A percentile compares a stretch with the other conserved stretches of the same genome.
Evolutionary conservation across 2,888 invertebrate species (phyloP).

Genomic region (Globia sparganii): DNA sequence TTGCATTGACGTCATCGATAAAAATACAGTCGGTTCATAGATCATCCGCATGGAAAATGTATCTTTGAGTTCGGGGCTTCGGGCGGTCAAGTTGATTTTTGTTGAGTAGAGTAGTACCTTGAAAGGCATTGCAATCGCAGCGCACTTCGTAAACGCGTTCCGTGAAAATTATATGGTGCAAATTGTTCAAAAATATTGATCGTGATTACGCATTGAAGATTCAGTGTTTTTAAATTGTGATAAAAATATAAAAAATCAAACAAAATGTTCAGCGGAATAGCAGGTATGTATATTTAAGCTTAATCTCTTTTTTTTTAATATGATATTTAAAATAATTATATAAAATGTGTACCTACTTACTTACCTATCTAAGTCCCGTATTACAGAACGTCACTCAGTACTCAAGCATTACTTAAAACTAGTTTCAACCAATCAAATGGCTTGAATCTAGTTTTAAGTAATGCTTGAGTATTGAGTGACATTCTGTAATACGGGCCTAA

Average conservation of each 20-base stretch:
- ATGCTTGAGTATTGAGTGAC: too few species aligned
- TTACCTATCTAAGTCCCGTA: too few species aligned
- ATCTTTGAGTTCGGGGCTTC: conserved; percentile 66
- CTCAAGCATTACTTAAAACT: too few species aligned
- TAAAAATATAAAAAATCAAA: conserved; percentile 53
- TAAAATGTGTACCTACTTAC: too few species aligned
- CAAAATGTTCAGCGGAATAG: conserved; percentile 89
- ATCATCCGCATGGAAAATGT: conserved; percentile 70
- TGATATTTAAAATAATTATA: too few species aligned
- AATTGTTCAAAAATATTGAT: conserved; percentile 57
- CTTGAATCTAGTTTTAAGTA: too few species aligned
- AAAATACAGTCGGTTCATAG: conserved; percentile 81
- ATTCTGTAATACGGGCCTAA: too few species aligned
- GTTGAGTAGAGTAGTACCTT: conserved; percentile 71
- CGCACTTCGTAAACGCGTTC: conserved; percentile 74
- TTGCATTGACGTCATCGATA: conserved; percentile 82
- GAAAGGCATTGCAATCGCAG: conserved; percentile 76
- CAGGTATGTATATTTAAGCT: conserved; percentile 79
- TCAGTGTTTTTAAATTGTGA: conserved; percentile 67
- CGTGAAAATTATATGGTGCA: conserved; percentile 66
- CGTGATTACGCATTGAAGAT: conserved; percentile 56
- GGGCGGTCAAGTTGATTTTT: conserved; percentile 70
- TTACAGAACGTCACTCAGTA: too few species aligned
- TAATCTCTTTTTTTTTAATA: background rate
- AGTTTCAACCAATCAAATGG: too few species aligned